Evolutionary conservation across 1,140 invertebrate genomes (phyloP).

Genomic region (Elysia chlorotica): DNA sequence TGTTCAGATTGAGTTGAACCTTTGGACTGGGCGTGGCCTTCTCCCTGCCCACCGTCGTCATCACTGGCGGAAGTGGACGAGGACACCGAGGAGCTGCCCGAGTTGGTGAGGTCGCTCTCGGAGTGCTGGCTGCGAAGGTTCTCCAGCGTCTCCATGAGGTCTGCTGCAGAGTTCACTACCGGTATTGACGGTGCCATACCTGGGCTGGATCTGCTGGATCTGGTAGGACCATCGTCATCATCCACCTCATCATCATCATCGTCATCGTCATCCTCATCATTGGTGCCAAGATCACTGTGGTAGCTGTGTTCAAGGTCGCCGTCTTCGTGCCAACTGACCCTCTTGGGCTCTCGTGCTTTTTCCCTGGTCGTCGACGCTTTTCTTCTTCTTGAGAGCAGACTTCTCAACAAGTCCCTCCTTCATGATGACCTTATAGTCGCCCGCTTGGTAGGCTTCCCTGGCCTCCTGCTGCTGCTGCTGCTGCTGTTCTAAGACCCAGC

Average conservation of each 20-base stretch:
- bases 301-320: constrained; percentile 27
- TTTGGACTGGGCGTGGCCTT: constrained; percentile 29
- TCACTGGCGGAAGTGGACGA: neutral
- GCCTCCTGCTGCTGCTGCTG: too few relatives aligned
- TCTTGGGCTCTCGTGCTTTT: constrained; percentile 32
- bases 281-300: constrained; percentile 32
- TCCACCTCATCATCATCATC: too few relatives aligned
- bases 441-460: neutral
- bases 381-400: constrained; percentile 17
- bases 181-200: too few relatives aligned
- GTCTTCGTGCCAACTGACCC: constrained; percentile 45
- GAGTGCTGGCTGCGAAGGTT: constrained; percentile 27
- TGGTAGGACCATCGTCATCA: too few relatives aligned
- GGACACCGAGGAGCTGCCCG: constrained; percentile 21
- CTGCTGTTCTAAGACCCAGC: constrained; percentile 18
- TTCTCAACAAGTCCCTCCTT: constrained; percentile 22
- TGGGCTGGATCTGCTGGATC: too few relatives aligned
- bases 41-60: constrained; percentile 25
- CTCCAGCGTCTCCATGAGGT: constrained; percentile 39
- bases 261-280: too few relatives aligned
- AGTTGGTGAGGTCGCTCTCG: constrained; percentile 34
- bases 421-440: constrained; percentile 16
- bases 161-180: too few relatives aligned
- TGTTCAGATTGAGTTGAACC: too few relatives aligned
- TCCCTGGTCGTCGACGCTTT: neutral